Base-by-base conservation (phyloP, 2,797 vertebrate genomes). In the Orientallactaga sibirica region DNA sequence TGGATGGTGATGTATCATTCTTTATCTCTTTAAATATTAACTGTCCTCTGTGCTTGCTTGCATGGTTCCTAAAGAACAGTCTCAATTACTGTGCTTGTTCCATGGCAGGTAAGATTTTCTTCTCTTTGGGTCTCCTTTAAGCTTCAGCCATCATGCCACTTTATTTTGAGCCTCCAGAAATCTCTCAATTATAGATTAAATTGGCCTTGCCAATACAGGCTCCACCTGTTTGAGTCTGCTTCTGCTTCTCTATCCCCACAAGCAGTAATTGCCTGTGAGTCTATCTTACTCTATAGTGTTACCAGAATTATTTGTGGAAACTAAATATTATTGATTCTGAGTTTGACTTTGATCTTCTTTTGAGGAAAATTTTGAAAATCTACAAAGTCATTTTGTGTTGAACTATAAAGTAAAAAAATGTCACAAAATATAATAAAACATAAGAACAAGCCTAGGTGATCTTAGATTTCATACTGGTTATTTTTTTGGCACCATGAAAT, bases 141-240 rank as follows among this genome's bases (percentile, higher is more conserved):
- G 11, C n/a, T 67, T 75, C 81, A 70, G 88, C 61, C 14, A 55
- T 52, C 33, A 73, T 37, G 5, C 8, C 71, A 70, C 18, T 68
- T 9, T 24, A 91, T 43, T 67, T 15, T 14, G 18, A 80, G 15
- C 5, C 7, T 89, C 52, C 10, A 55, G 27, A 9, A 85, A 55
- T 27, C 66, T 58, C 43, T 68, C 20, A 37, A 25, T 88, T 4
- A 29, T 3, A 27, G 1, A 68, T 83, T n/a, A 76, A 33, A 7
- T 19, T 52, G 3, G 1, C 7, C 2, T 33, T 20, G 0, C 2
- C 0, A 64, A 7, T 67, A 24, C 3, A 33, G 2, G 2, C 2
- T 75, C 7, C 3, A 66, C 1, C 1, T 16, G 6, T 20, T 64
- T 3, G 4, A 33, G 25, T 84, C 5, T n/a, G 22, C 10, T 8